Evolutionary conservation across 2,113 vertebrate species (phyloP).

Genomic region (Orientallactaga bullata): DNA sequence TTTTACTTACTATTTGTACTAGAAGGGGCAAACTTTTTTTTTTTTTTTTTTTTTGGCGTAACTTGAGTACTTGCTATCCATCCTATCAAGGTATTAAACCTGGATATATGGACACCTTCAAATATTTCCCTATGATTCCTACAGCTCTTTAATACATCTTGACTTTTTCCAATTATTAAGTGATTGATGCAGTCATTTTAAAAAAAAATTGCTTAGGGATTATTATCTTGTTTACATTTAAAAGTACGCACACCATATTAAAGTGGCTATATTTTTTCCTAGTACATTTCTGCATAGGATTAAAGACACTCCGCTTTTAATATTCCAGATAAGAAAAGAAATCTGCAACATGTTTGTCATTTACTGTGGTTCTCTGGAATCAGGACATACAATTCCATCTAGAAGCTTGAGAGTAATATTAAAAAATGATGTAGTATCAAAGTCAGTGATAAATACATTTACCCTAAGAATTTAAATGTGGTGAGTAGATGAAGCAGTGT

Average conservation of each 20-base stretch:
- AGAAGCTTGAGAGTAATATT: conserved; percentile 68
- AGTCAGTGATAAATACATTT: conserved; percentile 74
- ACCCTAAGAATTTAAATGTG: conserved; percentile 62
- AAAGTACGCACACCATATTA: not conserved
- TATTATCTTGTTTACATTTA: conserved; percentile 39
- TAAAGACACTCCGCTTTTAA: conserved; percentile 62
- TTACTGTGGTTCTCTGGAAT: conserved; percentile 67
- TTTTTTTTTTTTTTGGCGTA: conserved; percentile 24
- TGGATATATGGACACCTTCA: not conserved
- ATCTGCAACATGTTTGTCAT: conserved; percentile 76
- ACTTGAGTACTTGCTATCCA: not conserved
- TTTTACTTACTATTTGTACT: not conserved
- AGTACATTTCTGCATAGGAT: conserved; percentile 59
- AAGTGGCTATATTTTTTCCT: conserved; percentile 3
- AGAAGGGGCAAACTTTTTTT: conserved; percentile 1
- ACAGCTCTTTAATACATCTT: not conserved
- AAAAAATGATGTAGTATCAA: conserved; percentile 77
- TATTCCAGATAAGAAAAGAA: conserved; percentile 77
- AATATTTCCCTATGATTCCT: not conserved
- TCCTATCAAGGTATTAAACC: not conserved
- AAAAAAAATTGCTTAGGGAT: conserved; percentile 11
- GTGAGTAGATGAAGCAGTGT: conserved; percentile 19
- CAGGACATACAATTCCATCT: conserved; percentile 63
- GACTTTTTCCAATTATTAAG: not conserved
- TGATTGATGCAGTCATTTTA: conserved; percentile 27